Evolutionary conservation across 92 coral and sea anemone species (phyloP).

Genomic region (Siderastrea radians): DNA sequence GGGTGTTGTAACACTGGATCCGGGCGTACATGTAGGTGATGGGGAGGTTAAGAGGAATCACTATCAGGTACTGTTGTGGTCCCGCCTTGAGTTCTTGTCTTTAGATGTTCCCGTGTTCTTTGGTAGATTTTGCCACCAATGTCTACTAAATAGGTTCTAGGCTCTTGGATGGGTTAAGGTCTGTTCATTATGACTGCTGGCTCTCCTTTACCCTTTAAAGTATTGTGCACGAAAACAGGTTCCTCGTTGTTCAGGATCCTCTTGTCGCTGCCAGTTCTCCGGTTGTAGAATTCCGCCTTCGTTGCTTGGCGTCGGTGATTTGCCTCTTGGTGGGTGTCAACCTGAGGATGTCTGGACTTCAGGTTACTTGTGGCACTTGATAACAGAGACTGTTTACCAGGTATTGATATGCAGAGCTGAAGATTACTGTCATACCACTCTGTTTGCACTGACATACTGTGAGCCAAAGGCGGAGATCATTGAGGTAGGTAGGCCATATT

Average conservation of each 20-base stretch:
- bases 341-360: conserved; percentile 48
- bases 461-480: conserved; percentile 53
- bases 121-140: conserved; percentile 39
- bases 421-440: conserved; percentile 35
- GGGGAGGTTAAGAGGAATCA: not conserved
- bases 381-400: conserved; percentile 62
- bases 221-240: not conserved
- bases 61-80: not conserved
- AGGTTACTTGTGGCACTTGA: conserved; percentile 45
- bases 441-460: conserved; percentile 60
- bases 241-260: conserved; percentile 3
- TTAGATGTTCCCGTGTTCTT: conserved; percentile 54
- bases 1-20: not conserved
- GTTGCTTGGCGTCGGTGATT: conserved; percentile 39
- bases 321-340: conserved; percentile 55
- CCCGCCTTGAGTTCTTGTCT: conserved; percentile 25
- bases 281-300: not conserved
- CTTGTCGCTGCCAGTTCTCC: not conserved
- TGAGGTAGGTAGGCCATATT: conserved; percentile 46
- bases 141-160: conserved; percentile 55
- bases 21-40: not conserved
- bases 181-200: conserved; percentile 9
- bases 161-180: conserved; percentile 33
- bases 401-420: conserved; percentile 66
- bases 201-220: not conserved